Percentiles rank a stretch among this genome's conserved stretches.
Evolutionary conservation across 53 echinoderm and acorn worm genomes (phyloP).

Genomic region (Echinarachnius parma): DNA sequence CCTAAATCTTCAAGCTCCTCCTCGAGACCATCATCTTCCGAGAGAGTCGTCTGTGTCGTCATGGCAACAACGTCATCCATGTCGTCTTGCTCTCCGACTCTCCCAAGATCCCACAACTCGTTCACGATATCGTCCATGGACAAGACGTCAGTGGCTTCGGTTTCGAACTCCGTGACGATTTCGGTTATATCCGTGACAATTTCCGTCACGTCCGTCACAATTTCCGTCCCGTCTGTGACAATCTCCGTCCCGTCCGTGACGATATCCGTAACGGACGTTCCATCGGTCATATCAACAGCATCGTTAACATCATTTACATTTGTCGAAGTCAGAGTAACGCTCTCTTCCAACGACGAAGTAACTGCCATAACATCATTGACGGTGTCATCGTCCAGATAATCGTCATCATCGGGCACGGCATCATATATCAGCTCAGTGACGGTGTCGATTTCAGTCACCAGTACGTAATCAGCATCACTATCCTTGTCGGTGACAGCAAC

Average conservation of each 20-base stretch:
- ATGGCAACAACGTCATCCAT: not conserved
- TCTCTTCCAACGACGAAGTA: too few relatives aligned
- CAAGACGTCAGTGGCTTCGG: conserved; percentile 6
- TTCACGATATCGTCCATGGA: not conserved
- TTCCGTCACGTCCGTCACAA: not conserved
- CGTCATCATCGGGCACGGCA: conserved; percentile 3
- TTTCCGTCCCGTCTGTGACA: not conserved
- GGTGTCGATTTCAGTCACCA: conserved; percentile 13
- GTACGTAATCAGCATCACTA: conserved; percentile 17
- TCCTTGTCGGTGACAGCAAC: not conserved
- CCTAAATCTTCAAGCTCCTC: conserved; percentile 9
- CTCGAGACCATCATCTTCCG: conserved; percentile 14
- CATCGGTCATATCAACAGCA: too few relatives aligned
- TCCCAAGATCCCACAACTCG: not conserved
- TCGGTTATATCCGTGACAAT: conserved; percentile 33
- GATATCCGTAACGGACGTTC: too few relatives aligned
- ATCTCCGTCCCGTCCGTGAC: too few relatives aligned
- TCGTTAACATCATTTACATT: too few relatives aligned
- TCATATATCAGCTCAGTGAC: conserved; percentile 29
- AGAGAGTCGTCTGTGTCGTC: not conserved
- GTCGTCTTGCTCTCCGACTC: not conserved
- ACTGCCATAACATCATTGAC: too few relatives aligned
- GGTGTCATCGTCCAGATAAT: not conserved
- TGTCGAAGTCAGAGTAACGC: too few relatives aligned
- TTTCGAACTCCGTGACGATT: conserved; percentile 20